Base-by-base conservation (phyloP, 2,888 invertebrate genomes). In the Cephus nigrinus region DNA sequence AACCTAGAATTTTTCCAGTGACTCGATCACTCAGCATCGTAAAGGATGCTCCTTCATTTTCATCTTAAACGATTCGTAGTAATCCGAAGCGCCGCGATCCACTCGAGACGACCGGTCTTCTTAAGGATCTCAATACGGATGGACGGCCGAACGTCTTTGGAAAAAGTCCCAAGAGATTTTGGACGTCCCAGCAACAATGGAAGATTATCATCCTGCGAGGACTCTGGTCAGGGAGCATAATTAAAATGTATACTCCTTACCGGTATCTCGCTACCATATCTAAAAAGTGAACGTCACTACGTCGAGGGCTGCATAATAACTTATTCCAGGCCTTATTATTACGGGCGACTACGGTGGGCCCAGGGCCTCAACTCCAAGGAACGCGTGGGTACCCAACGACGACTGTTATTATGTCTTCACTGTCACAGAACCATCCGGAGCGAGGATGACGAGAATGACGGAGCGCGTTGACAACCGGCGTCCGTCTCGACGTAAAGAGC, bases 281-380 rank as follows among this genome's bases (percentile, higher is more conserved):
- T 78, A 84, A 81, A 82, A 84, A 80, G 82, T 84, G 82, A 82
- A 81, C 80, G 80, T 85, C 82, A 81, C 55, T 55, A 55, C 55
- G 80, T 84, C 83, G 80, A 82, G 81, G 84, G 82, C 80, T 82
- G 86, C 84, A 84, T 88, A 89, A 89, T 88, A 88, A 88, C 87
- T 88, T 87, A 87, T 87, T 88, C 85, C 83, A 83, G 84, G 84
- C 78, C 86, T 89, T 88, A 88, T 89, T 88, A 89, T 89, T 88
- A 87, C 82, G 79, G 78, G 81, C 84, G 83, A 85, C 87, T 85
- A 84, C 83, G 86, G 86, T 86, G 84, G 86, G 86, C 83, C 80
- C 82, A 40, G 74, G 77, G 69, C 34, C 74, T 78, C 76, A 75
- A 80, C 75, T 74, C 79, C 31, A 30, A 36, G 75, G 73, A 78